phyloP scores from a whole-genome alignment of 1,140 invertebrate genomes.

The Cylas formicarius region DNA sequence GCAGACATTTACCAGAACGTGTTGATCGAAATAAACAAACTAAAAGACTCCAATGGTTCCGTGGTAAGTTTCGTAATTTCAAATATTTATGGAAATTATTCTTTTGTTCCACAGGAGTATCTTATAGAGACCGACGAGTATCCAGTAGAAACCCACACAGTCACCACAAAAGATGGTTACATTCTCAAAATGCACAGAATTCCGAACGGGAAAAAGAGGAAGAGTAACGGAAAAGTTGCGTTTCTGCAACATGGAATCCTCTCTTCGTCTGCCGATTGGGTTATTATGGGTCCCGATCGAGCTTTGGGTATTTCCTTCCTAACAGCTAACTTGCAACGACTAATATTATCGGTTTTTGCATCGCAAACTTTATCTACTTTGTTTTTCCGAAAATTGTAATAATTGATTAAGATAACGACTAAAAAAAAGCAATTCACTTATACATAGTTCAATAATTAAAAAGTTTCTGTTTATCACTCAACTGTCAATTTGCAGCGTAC shows the following conservation, averaged over 20 bases:
- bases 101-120: conserved; percentile 23
- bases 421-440: neutral
- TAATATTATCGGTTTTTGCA: too few species aligned
- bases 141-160: conserved; percentile 55
- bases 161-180: conserved; percentile 64
- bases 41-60: conserved; percentile 3
- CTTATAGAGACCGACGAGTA: conserved; percentile 27
- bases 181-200: conserved; percentile 45
- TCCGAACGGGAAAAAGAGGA: conserved; percentile 20
- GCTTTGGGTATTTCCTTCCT: conserved; percentile 57
- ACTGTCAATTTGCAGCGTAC: conserved; percentile 44
- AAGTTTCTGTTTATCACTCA: neutral
- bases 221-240: conserved; percentile 44
- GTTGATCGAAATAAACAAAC: too few species aligned
- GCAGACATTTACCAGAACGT: too few species aligned
- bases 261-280: conserved; percentile 57
- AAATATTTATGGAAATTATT: too few species aligned
- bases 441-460: conserved; percentile 3
- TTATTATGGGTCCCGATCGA: conserved; percentile 55
- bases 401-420: neutral
- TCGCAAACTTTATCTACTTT: too few species aligned
- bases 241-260: conserved; percentile 65
- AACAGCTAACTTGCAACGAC: too few species aligned
- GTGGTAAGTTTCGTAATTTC: conserved; percentile 4
- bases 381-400: too few species aligned